Percentiles rank a stretch among this genome's conserved stretches.
These are phyloP conservation scores for Syncerus caffer DNA, from an alignment of 2,797 vertebrate genomes.

Conservation along the genomic window DNA sequence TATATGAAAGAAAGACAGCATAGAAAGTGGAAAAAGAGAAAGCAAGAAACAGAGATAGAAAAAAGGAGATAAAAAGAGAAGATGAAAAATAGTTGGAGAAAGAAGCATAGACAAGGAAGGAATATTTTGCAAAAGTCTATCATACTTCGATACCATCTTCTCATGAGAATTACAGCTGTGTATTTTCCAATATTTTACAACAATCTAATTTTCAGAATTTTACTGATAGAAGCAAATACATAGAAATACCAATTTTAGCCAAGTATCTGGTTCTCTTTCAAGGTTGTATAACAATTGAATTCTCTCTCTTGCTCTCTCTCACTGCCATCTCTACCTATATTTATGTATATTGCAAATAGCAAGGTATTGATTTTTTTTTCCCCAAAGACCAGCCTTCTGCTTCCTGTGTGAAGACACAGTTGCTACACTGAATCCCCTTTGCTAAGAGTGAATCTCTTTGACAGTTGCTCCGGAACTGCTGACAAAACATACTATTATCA, in stretches of 20 bases:
- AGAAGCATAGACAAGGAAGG: neutral
- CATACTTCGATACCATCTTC: neutral
- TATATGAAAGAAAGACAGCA: neutral
- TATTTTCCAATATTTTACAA: neutral
- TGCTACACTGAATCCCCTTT: slow-evolving; percentile 54
- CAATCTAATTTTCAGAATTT: neutral
- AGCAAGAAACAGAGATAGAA: neutral
- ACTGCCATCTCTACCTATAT: neutral
- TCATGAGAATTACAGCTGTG: neutral
- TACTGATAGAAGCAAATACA: neutral
- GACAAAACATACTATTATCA: slow-evolving; percentile 71
- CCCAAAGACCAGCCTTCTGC: slow-evolving; percentile 31
- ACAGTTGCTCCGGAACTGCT: slow-evolving; percentile 67
- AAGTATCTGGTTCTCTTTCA: neutral
- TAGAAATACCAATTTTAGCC: neutral
- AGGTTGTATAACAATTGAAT: neutral
- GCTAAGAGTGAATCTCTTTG: slow-evolving; percentile 72
- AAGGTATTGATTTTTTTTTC: neutral
- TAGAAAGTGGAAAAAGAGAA: neutral
- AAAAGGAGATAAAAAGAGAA: neutral
- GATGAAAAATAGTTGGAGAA: neutral
- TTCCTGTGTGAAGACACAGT: slow-evolving; percentile 54
- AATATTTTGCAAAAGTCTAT: neutral
- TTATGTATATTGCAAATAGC: slow-evolving; percentile 38
- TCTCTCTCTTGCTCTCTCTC: neutral